Percentiles rank a stretch among this genome's conserved stretches.
Conservation (phyloP, 2,797 vertebrate genomes). For the Cossypha dichroa region DNA sequence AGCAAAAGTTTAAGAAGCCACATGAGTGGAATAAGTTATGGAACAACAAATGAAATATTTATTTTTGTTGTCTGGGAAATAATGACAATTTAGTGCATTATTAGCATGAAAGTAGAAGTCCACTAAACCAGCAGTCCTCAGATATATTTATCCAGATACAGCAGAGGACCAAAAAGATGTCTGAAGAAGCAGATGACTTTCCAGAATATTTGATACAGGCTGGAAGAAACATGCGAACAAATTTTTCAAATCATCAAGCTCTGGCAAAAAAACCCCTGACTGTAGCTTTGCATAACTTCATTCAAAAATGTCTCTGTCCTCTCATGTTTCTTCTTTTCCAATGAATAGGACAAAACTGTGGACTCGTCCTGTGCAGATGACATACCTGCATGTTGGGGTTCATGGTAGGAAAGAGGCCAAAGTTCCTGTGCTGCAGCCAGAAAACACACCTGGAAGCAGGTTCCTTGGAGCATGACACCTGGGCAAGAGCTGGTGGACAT, state of each 20-base stretch:
- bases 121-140: background rate
- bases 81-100: background rate
- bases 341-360: background rate
- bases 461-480: background rate
- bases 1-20: background rate
- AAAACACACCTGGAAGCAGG: background rate
- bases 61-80: background rate
- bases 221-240: background rate
- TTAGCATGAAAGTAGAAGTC: background rate
- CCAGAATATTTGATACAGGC: slow-evolving; percentile 41
- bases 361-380: background rate
- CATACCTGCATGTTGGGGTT: background rate
- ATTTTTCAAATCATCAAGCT: slow-evolving; percentile 26
- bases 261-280: slow-evolving; percentile 33
- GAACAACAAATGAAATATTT: background rate
- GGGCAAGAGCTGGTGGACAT: background rate
- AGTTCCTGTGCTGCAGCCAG: background rate
- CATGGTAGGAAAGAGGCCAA: background rate
- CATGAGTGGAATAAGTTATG: background rate
- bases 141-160: background rate
- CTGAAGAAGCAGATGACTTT: slow-evolving; percentile 28
- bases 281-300: slow-evolving; percentile 26
- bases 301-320: slow-evolving; percentile 2
- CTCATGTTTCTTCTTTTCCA: background rate
- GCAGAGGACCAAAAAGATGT: background rate